Conservation (phyloP, 2,888 invertebrate genomes). For the Cheilosia vulpina region DNA sequence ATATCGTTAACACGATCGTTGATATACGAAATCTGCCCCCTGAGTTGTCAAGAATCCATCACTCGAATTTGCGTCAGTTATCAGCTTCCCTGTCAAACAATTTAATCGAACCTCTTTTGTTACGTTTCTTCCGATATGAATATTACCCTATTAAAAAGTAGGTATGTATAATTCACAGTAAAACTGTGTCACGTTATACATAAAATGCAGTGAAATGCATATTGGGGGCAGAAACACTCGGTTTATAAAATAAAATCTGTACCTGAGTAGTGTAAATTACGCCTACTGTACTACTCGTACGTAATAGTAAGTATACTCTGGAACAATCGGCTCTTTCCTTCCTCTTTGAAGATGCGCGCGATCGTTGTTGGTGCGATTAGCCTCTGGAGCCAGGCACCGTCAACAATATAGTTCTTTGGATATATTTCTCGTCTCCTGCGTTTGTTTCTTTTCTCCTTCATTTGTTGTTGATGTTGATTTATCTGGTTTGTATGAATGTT, state of each 20-base stretch:
- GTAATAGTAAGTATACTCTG: constrained; percentile 21
- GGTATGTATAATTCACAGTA: too few species aligned
- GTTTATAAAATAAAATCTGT: neutral
- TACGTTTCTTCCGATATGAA: too few species aligned
- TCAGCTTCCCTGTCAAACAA: too few species aligned
- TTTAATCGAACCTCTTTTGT: too few species aligned
- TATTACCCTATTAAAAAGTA: too few species aligned
- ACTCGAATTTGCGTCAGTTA: too few species aligned
- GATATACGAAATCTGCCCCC: too few species aligned
- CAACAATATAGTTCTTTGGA: constrained; percentile 53
- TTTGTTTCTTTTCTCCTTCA: constrained; percentile 18
- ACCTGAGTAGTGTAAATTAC: constrained; percentile 19
- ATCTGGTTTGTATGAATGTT: constrained; percentile 10
- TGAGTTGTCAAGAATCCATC: too few species aligned
- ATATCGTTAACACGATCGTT: too few species aligned
- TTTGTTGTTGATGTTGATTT: neutral
- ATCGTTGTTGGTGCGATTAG: constrained; percentile 38
- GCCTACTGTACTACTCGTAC: constrained; percentile 22
- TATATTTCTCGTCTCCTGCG: constrained; percentile 13
- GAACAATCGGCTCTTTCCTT: constrained; percentile 37
- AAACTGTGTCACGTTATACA: too few species aligned
- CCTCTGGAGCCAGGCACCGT: constrained; percentile 56
- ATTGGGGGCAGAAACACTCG: too few species aligned
- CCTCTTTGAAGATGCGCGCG: constrained; percentile 44
- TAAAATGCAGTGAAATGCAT: too few species aligned